Evolutionary conservation across 2,113 vertebrate species (phyloP).

Genomic region (Saguinus imperator): DNA sequence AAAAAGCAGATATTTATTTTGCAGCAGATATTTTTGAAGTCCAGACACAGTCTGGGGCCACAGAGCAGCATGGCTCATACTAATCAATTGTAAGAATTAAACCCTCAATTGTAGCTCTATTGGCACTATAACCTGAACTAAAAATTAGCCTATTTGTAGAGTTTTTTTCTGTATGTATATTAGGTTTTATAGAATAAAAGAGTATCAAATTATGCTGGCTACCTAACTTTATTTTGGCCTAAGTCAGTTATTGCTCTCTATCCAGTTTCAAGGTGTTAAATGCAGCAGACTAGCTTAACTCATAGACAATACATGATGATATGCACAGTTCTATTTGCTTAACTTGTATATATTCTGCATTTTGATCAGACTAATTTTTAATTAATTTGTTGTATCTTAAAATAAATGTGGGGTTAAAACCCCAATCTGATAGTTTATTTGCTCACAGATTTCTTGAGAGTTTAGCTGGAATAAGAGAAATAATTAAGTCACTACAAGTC

Average conservation of each 20-base stretch:
- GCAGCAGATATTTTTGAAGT: background rate
- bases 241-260: background rate
- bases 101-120: background rate
- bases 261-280: background rate
- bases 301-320: background rate
- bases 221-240: background rate
- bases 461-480: slow-evolving; percentile 29
- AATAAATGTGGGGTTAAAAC: slow-evolving; percentile 8
- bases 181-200: background rate
- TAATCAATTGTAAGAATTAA: background rate
- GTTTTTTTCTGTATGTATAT: background rate
- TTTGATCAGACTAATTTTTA: slow-evolving; percentile 22
- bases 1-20: background rate
- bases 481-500: background rate
- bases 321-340: slow-evolving; percentile 16
- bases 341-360: background rate
- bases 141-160: background rate
- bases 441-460: slow-evolving; percentile 15
- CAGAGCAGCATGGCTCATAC: background rate
- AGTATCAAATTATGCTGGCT: background rate
- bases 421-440: slow-evolving; percentile 24
- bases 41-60: background rate
- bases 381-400: slow-evolving; percentile 29
- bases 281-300: background rate
- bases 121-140: background rate